Percentiles rank a stretch among this genome's conserved stretches.
These are phyloP conservation scores for Monarcha castaneiventris DNA, from an alignment of 2,113 vertebrate species.

Conservation along the genomic window DNA sequence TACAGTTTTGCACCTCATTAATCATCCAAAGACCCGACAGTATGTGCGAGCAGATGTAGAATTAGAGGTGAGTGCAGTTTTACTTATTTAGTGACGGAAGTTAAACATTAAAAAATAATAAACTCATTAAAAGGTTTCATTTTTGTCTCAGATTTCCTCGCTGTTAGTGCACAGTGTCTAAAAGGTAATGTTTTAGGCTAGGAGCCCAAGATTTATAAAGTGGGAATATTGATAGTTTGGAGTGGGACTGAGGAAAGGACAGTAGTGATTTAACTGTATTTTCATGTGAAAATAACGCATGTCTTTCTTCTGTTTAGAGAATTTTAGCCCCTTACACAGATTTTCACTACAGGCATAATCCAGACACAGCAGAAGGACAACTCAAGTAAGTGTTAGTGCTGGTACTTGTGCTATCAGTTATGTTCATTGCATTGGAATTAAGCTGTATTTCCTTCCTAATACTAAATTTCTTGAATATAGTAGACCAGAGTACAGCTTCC, in stretches of 20 bases:
- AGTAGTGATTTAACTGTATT: background rate
- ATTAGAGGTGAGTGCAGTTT: conserved; percentile 84
- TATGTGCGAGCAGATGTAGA: conserved; percentile 94
- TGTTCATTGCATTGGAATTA: background rate
- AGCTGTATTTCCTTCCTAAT: background rate
- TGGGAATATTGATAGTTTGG: background rate
- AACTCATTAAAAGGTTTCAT: background rate
- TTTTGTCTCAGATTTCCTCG: background rate
- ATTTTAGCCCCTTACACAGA: conserved; percentile 98
- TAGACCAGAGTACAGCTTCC: background rate
- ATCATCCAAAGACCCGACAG: conserved; percentile 95
- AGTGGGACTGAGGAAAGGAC: background rate
- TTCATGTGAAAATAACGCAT: conserved; percentile 7
- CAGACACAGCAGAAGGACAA: conserved; percentile 93
- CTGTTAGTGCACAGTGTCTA: background rate
- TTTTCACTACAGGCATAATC: conserved; percentile 99
- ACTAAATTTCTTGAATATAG: background rate
- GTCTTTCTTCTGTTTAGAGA: conserved; percentile 78
- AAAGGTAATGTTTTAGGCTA: background rate
- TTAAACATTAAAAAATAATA: background rate
- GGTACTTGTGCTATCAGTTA: background rate
- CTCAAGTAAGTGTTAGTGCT: conserved; percentile 88
- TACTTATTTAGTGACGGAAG: background rate
- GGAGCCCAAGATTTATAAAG: background rate
- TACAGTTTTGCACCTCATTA: conserved; percentile 95